These are phyloP conservation scores for Eublepharis macularius DNA, from an alignment of 2,113 vertebrate species.

Conservation along the genomic window DNA sequence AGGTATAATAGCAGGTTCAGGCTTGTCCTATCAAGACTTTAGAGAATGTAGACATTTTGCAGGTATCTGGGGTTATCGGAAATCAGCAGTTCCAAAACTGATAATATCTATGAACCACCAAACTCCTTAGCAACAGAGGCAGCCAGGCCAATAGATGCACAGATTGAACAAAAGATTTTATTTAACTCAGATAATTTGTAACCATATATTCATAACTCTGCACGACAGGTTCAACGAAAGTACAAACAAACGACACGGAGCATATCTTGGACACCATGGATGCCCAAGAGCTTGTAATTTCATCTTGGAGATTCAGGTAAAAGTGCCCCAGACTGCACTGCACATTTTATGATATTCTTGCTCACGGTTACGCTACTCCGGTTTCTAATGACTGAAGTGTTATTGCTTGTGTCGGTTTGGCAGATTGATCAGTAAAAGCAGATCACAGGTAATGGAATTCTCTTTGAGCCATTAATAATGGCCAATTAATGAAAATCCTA, in stretches of 20 bases:
- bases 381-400: background rate
- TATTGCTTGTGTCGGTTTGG: background rate
- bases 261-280: background rate
- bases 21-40: too few species aligned
- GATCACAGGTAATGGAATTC: background rate
- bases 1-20: too few species aligned
- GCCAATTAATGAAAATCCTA: background rate
- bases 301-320: background rate
- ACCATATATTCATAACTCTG: too few species aligned
- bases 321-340: background rate
- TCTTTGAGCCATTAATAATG: background rate
- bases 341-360: background rate
- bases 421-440: background rate
- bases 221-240: background rate
- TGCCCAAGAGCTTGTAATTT: background rate
- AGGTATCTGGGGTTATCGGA: too few species aligned
- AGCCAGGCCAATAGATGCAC: too few species aligned
- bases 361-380: background rate
- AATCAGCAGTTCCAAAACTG: too few species aligned
- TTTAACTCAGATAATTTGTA: too few species aligned
- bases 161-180: too few species aligned
- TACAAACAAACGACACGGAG: background rate
- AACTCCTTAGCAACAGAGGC: too few species aligned
- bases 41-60: too few species aligned
- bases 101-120: too few species aligned